phyloP scores from a whole-genome alignment of 35 echinoderm and acorn worm species.

The Amphiura filiformis region DNA sequence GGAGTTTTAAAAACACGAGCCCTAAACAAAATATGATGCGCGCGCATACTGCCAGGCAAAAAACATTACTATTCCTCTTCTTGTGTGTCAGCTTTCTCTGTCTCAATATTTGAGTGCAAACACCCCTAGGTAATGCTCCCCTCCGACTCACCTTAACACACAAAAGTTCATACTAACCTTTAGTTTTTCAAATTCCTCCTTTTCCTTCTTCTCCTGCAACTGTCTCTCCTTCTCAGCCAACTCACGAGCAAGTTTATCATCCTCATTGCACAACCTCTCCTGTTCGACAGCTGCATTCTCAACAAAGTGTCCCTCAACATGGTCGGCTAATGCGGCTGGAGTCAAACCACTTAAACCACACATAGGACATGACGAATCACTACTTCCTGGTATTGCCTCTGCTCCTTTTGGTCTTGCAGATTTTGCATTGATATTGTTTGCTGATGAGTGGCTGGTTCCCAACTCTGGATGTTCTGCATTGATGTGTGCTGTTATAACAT shows the following conservation, averaged over 20 bases:
- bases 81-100: too few relatives aligned
- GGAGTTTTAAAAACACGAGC: too few relatives aligned
- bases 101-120: too few relatives aligned
- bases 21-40: too few relatives aligned
- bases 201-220: slow-evolving; percentile 41
- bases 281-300: not conserved
- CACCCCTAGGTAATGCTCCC: too few relatives aligned
- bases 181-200: slow-evolving; percentile 50
- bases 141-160: too few relatives aligned
- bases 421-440: slow-evolving; percentile 11
- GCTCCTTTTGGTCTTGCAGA: not conserved
- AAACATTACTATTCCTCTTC: too few relatives aligned
- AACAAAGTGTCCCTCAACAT: slow-evolving; percentile 88
- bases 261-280: not conserved
- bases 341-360: slow-evolving; percentile 37
- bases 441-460: not conserved
- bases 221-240: slow-evolving; percentile 56
- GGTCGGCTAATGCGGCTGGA: slow-evolving; percentile 33
- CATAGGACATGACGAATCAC: slow-evolving; percentile 51
- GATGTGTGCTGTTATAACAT: slow-evolving; percentile 49
- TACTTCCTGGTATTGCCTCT: not conserved
- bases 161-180: too few relatives aligned
- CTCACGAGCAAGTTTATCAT: slow-evolving; percentile 41
- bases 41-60: too few relatives aligned
- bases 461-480: slow-evolving; percentile 53